phyloP scores from a whole-genome alignment of 2,113 vertebrate species.

The Sprattus sprattus region DNA sequence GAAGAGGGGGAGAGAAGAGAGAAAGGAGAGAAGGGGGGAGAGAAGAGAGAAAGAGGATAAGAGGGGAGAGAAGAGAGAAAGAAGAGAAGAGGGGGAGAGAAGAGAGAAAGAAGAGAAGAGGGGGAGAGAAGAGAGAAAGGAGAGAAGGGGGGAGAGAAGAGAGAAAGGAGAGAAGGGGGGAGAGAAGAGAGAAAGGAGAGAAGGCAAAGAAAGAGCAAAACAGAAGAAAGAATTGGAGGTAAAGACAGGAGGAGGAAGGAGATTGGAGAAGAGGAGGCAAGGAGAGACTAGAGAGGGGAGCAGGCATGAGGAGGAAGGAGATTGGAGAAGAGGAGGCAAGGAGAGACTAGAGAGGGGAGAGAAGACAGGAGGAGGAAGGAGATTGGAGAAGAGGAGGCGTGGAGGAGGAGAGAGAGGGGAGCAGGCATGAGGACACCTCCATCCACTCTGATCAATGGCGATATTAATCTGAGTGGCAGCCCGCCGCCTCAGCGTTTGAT shows the following conservation, averaged over 20 bases:
- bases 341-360: not conserved
- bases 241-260: not conserved
- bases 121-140: no score
- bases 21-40: not conserved
- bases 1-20: no score
- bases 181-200: not conserved
- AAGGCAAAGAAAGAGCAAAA: not conserved
- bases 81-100: not conserved
- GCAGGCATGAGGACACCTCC: conserved; percentile 60
- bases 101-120: not conserved
- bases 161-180: not conserved
- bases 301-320: not conserved
- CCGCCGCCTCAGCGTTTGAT: conserved; percentile 68
- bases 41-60: not conserved
- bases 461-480: conserved; percentile 76
- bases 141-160: not conserved
- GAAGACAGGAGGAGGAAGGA: not conserved
- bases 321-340: not conserved
- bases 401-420: not conserved
- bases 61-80: no score
- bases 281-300: not conserved
- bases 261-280: not conserved
- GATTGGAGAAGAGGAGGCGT: not conserved
- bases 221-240: not conserved
- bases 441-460: conserved; percentile 77